Conservation (phyloP, 2,888 invertebrate genomes). For the Drosophila barbarae region DNA sequence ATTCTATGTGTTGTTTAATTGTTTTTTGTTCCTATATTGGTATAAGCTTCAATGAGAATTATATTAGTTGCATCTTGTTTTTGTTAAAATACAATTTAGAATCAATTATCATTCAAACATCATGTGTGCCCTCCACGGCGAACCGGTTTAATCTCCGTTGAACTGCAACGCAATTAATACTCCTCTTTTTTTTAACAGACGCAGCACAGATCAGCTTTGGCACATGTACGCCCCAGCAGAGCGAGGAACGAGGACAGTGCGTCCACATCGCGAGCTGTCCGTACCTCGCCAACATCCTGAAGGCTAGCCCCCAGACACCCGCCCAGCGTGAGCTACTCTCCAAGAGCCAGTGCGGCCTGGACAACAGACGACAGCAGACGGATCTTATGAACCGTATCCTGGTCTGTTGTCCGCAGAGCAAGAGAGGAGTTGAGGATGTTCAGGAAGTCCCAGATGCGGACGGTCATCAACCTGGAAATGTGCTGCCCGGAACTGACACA, state of each 20-base stretch:
- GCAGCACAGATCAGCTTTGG: constrained; percentile 64
- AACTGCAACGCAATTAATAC: constrained; percentile 27
- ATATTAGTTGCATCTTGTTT: neutral
- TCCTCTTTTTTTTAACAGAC: constrained; percentile 9
- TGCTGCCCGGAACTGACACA: constrained; percentile 79
- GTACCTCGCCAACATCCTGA: constrained; percentile 55
- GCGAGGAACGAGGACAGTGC: constrained; percentile 66
- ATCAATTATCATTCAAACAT: constrained; percentile 3
- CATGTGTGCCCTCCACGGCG: neutral
- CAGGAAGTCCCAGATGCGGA: neutral
- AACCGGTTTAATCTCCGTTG: constrained; percentile 46
- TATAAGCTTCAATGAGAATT: neutral
- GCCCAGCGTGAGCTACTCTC: constrained; percentile 50
- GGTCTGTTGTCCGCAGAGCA: constrained; percentile 80
- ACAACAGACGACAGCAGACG: constrained; percentile 71
- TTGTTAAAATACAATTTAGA: neutral
- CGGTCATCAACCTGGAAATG: constrained; percentile 45
- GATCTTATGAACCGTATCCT: constrained; percentile 80
- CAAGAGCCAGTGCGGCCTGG: constrained; percentile 85
- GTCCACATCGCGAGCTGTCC: constrained; percentile 68
- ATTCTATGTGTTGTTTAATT: neutral
- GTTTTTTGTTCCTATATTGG: too few species aligned
- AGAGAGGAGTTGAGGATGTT: constrained; percentile 7
- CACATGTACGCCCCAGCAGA: constrained; percentile 60
- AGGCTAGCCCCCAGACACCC: constrained; percentile 33